Evolutionary conservation across 2,797 vertebrate species (phyloP).

Genomic region (Spea hammondii): DNA sequence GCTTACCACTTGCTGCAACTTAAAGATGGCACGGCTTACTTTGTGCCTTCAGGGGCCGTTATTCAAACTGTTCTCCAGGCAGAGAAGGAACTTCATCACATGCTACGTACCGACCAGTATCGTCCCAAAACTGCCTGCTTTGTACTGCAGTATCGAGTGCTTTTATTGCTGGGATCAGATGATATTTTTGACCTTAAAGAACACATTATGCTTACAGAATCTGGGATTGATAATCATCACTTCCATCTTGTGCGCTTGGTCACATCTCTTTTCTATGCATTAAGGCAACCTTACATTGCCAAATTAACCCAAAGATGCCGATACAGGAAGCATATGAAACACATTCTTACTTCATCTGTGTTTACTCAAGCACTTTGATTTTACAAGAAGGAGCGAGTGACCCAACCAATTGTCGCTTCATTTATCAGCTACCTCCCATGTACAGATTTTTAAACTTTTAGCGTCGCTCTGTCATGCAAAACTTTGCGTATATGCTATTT

Average conservation of each 20-base stretch:
- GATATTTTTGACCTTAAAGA: conserved; percentile 42
- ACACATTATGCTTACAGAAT: conserved; percentile 22
- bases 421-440: too few relatives aligned
- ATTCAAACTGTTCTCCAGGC: conserved; percentile 14
- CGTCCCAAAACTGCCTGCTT: neutral
- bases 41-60: conserved; percentile 37
- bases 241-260: conserved; percentile 38
- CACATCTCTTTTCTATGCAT: conserved; percentile 22
- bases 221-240: conserved; percentile 41
- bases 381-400: too few relatives aligned
- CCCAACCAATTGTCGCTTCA: too few relatives aligned
- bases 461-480: too few relatives aligned
- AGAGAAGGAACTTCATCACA: conserved; percentile 5
- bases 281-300: conserved; percentile 18
- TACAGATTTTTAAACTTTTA: too few relatives aligned
- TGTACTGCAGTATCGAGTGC: conserved; percentile 22
- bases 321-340: conserved; percentile 4
- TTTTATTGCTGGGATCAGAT: conserved; percentile 17
- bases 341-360: conserved; percentile 16
- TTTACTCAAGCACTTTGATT: neutral
- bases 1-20: conserved; percentile 38
- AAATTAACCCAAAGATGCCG: neutral
- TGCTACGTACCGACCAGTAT: conserved; percentile 1
- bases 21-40: conserved; percentile 17
- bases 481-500: too few relatives aligned